These are phyloP conservation scores for Seriola dumerili DNA, from an alignment of 2,113 vertebrate genomes.

Conservation along the genomic window DNA sequence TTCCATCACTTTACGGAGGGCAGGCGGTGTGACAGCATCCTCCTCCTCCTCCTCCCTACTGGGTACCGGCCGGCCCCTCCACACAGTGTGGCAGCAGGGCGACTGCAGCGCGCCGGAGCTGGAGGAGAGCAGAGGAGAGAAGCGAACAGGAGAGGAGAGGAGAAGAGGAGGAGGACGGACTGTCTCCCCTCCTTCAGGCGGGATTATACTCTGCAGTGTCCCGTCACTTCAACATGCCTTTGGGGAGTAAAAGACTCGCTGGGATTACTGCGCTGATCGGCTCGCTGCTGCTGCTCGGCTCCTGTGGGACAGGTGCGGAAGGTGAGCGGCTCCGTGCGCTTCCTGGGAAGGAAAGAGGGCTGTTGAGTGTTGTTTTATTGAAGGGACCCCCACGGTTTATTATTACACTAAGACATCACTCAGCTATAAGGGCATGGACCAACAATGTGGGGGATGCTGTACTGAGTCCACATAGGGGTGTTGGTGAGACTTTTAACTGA, in stretches of 20 bases:
- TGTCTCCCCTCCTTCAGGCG: constrained; percentile 28
- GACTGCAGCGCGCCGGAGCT: constrained; percentile 60
- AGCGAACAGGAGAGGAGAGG: constrained; percentile 29
- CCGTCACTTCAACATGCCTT: constrained; percentile 63
- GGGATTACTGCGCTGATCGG: constrained; percentile 66
- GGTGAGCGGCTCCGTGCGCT: constrained; percentile 64
- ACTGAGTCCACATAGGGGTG: not conserved
- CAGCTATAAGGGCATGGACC: not conserved
- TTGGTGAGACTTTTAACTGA: constrained; percentile 1
- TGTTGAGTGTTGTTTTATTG: constrained; percentile 2
- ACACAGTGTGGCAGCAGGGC: constrained; percentile 43
- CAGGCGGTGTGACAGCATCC: constrained; percentile 52
- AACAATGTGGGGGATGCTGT: not conserved
- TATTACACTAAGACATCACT: not conserved
- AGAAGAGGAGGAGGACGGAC: constrained; percentile 39
- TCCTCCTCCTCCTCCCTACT: constrained; percentile 24
- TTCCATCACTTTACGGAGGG: constrained; percentile 54
- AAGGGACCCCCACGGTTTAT: not conserved
- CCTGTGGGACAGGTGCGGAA: constrained; percentile 73
- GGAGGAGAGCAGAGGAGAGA: constrained; percentile 52
- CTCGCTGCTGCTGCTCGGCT: constrained; percentile 61
- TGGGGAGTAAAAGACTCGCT: constrained; percentile 37
- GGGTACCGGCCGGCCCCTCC: constrained; percentile 26
- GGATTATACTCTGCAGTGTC: constrained; percentile 45
- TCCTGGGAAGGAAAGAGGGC: not conserved